Base-by-base conservation (phyloP, 2,888 invertebrate genomes). In the Macropis europaea region DNA sequence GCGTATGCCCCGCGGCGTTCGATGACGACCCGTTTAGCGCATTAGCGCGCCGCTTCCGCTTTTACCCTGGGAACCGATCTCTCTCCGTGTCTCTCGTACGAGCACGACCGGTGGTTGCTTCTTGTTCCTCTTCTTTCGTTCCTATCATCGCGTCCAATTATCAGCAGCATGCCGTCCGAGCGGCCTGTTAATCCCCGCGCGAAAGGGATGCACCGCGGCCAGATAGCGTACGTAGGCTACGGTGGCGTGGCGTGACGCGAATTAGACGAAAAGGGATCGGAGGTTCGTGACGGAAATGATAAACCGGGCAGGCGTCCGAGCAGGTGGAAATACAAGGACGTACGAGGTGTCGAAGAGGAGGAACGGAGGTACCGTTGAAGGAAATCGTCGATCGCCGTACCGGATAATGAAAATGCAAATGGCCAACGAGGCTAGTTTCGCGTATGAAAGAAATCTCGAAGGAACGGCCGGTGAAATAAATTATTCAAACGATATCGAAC, bases 121-220 rank as follows among this genome's bases (percentile, higher is more conserved):
- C 63, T 72, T 68, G 53, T 36, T 68, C 56, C 7, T 47, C 56
- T 43, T 63, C 63, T 56, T 68, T 69, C 62, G 40, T 57, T 57
- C 67, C 77, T 79, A 79, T 77, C 77, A 63, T 66, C 77, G 73
- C 74, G 72, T 72, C 74, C 85, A 84, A 86, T 85, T 85, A 84
- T 80, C 78, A 75, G 64, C 64, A 71, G 73, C 78, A 67, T 66
- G 66, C 68, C 73, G 60, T 43, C 43, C 19, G 63, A 72, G 50
- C 2, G n/a, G 76, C 71, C 77, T 82, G 69, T 74, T 76, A 70
- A 67, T 66, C 71, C 47, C 48, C 36, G 48, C 22, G 4, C 17
- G 67, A 52, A 13, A 24, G 53, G 75, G 54, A 67, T 60, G 63
- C 56, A 36, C 68, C 28, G 63, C 40, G 47, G n/a, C n/a, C n/a